Evolutionary conservation across 2,797 vertebrate genomes (phyloP).

Genomic region (Ptychadena robeensis): DNA sequence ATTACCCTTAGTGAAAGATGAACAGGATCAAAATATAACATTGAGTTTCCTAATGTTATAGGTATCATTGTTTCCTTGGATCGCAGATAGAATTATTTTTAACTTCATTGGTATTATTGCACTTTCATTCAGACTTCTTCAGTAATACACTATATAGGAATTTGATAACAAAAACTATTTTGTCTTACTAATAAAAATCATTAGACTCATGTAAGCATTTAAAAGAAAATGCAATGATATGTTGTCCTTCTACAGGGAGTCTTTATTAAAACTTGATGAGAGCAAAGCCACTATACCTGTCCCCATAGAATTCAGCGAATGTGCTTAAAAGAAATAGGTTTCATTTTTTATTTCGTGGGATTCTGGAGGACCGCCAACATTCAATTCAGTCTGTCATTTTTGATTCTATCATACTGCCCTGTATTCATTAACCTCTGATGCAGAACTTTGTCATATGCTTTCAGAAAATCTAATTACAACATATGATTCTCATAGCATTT

Average conservation of each 20-base stretch:
- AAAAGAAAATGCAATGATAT: not conserved
- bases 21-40: too few species aligned
- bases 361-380: conserved; percentile 65
- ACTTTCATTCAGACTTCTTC: too few species aligned
- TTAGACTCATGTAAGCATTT: not conserved
- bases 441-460: conserved; percentile 67
- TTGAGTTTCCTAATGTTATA: too few species aligned
- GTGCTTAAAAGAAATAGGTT: conserved; percentile 51
- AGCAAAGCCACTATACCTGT: not conserved
- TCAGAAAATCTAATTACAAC: conserved; percentile 65
- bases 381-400: conserved; percentile 68
- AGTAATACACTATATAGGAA: too few species aligned
- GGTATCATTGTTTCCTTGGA: too few species aligned
- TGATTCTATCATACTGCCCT: conserved; percentile 64
- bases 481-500: conserved; percentile 59
- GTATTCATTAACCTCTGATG: conserved; percentile 68
- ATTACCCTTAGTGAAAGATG: too few species aligned
- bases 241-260: not conserved
- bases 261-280: not conserved
- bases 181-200: not conserved
- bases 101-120: too few species aligned
- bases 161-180: too few species aligned
- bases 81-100: too few species aligned
- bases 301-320: conserved; percentile 21
- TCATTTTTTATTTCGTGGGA: conserved; percentile 63